Conservation (phyloP, 2,113 vertebrate genomes). For the Pterocles orientalis region DNA sequence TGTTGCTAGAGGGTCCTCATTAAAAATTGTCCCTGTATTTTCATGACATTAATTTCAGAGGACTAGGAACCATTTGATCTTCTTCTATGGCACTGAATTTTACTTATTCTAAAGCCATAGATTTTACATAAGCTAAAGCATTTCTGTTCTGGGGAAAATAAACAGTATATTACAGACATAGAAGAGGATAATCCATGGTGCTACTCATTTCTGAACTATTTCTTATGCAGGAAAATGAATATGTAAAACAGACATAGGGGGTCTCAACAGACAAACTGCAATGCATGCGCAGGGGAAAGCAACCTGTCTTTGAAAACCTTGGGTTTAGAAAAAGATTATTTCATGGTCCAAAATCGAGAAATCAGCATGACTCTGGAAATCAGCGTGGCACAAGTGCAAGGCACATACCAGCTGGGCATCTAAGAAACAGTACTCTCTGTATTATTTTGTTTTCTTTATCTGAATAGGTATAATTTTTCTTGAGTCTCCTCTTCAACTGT, state of each 20-base stretch:
- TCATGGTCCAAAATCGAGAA: background rate
- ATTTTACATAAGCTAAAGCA: background rate
- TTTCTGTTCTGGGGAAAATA: background rate
- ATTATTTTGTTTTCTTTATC: background rate
- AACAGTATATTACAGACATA: background rate
- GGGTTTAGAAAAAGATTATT: background rate
- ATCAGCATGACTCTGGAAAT: background rate
- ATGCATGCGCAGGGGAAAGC: background rate
- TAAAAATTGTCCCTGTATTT: background rate
- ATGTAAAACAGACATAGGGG: background rate
- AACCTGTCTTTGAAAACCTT: background rate
- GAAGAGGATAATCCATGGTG: background rate
- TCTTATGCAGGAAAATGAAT: background rate
- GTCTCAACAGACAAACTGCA: background rate
- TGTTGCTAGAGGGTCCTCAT: background rate
- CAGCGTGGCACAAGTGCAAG: rapidly evolving
- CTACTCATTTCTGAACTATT: background rate
- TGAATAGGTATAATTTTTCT: background rate
- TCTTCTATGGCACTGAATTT: background rate
- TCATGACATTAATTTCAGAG: background rate
- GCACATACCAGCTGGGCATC: background rate
- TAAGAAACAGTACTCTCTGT: background rate
- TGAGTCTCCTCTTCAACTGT: background rate
- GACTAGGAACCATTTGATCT: background rate
- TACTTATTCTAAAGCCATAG: background rate